Evolutionary conservation across 2,797 vertebrate species (phyloP).

Genomic region (Cottoperca gobio): DNA sequence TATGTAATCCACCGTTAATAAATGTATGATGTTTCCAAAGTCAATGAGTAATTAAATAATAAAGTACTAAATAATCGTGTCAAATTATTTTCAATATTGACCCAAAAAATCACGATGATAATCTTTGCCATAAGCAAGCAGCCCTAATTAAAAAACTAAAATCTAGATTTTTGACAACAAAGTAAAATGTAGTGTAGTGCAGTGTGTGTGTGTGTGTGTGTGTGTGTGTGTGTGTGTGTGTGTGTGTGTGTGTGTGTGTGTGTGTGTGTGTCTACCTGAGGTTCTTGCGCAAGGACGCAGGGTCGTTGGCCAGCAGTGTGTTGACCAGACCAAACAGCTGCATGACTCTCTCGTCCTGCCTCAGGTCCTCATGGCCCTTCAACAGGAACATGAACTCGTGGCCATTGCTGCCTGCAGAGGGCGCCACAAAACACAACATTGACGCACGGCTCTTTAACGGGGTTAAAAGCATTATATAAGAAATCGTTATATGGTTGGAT

Average conservation of each 20-base stretch:
- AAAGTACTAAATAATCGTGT: no score
- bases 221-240: no score
- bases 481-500: slow-evolving; percentile 16
- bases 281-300: slow-evolving; percentile 97
- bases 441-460: not conserved
- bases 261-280: slow-evolving; percentile 87
- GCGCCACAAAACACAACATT: slow-evolving; percentile 56
- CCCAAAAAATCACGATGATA: no score
- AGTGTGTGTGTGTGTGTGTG: no score
- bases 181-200: no score
- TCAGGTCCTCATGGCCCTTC: slow-evolving; percentile 97
- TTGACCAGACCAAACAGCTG: slow-evolving; percentile 98
- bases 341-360: slow-evolving; percentile 98
- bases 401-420: slow-evolving; percentile 93
- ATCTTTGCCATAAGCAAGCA: no score
- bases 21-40: no score
- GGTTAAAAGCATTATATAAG: slow-evolving; percentile 13
- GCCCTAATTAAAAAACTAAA: no score
- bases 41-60: no score
- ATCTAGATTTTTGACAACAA: no score
- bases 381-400: slow-evolving; percentile 99
- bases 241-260: not conserved
- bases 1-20: no score
- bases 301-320: slow-evolving; percentile 97
- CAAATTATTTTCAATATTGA: no score